Percentiles rank a stretch among this genome's conserved stretches.
These are phyloP conservation scores for Neodiprion lecontei DNA, from an alignment of 1,140 invertebrate genomes.

Conservation along the genomic window DNA sequence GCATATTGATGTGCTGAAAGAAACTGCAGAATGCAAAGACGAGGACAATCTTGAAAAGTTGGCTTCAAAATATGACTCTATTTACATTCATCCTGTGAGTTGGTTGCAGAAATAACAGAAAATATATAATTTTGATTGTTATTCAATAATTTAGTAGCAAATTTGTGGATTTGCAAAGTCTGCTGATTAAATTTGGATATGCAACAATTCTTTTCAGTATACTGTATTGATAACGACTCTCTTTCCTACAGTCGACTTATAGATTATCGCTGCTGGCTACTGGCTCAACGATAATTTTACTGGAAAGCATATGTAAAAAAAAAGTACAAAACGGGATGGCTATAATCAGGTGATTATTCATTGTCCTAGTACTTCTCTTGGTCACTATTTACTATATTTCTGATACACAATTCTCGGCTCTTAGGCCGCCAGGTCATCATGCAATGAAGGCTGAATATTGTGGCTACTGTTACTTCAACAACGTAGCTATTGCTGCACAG, in stretches of 20 bases:
- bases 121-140: constrained; percentile 19
- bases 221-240: constrained; percentile 25
- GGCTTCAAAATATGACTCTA: constrained; percentile 81
- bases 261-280: constrained; percentile 76
- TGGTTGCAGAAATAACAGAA: not conserved
- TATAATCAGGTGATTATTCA: constrained; percentile 63
- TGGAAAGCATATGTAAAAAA: constrained; percentile 73
- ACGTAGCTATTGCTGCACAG: constrained; percentile 91
- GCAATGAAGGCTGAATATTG: constrained; percentile 88
- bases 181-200: not conserved
- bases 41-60: constrained; percentile 71
- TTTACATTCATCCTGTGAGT: constrained; percentile 87
- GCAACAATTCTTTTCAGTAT: constrained; percentile 6
- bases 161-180: not conserved
- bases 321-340: constrained; percentile 88
- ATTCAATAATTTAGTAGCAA: constrained; percentile 11
- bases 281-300: constrained; percentile 82
- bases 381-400: not conserved
- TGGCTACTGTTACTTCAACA: constrained; percentile 98
- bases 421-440: constrained; percentile 96
- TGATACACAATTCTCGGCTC: constrained; percentile 43
- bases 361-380: constrained; percentile 22
- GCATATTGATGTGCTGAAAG: constrained; percentile 71
- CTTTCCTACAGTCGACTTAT: constrained; percentile 77
- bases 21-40: constrained; percentile 67